Evolutionary conservation across 2,888 invertebrate genomes (phyloP), one percentile per base, ranked within the genome.

Genomic region (Apotomis turbidana): DNA sequence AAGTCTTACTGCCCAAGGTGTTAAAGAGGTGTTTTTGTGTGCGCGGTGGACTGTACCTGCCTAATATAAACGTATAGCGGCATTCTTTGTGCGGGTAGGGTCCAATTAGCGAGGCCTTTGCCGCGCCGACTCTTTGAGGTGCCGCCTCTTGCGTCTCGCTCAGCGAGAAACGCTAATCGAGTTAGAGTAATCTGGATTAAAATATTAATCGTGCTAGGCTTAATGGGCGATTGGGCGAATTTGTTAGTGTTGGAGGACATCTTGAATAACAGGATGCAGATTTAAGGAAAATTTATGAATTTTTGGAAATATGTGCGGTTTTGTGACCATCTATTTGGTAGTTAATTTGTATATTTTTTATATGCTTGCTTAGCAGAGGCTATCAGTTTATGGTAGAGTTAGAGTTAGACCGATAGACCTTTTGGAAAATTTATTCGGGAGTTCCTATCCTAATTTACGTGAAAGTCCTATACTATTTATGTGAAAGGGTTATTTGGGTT

Each of bases 11-110:
- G 10, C 6, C n/a, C 12, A 15, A 66, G 27, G 15, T 13, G 27
- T 55, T 66, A 66, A 66, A 44, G 64, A 44, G 15, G 36, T 44
- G 15, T 64, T 61, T 41, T 41, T 67, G 36, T 57, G 41, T 67
- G 46, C 54, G 66, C 41, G 59, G 60, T 55, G 13, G 44, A 57
- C 54, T 46, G 69, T 69, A 69, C 69, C 46, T 57, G 61, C 67
- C 51, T 71, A 91, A 91, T 92, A 91, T 92, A 92, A 91, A 92
- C 90, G 93, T 92, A 41, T 41, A 87, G 91, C 90, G 89, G 90
- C 86, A 82, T 76, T 81, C 90, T 93, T 93, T 93, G 93, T 91
- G 87, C 82, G 84, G 85, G 87, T 87, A 84, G 85, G 87, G 91
- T 91, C 93, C 93, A 93, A 93, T 93, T 93, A 93, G 91, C 90